Conservation (phyloP, 1,140 invertebrate genomes). For the Zaprionus ghesquierei region DNA sequence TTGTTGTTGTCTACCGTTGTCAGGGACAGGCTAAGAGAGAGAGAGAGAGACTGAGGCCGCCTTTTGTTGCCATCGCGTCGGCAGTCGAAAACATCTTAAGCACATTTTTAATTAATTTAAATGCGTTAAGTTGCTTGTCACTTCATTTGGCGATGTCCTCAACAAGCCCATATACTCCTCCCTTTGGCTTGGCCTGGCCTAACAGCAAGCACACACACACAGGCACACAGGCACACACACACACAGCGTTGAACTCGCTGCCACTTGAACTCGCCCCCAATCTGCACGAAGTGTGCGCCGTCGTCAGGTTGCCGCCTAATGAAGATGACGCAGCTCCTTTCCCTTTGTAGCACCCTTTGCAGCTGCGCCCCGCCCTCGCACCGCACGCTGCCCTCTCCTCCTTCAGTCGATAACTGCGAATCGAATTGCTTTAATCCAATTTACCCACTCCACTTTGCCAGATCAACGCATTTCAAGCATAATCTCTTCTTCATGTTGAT, state of each 20-base stretch:
- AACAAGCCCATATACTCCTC: conserved; percentile 33
- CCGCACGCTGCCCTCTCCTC: background rate
- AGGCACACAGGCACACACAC: background rate
- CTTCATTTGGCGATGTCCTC: conserved; percentile 73
- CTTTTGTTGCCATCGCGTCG: conserved; percentile 56
- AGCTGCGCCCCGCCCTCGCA: too few species aligned
- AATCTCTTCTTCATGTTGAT: background rate
- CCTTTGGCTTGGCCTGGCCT: background rate
- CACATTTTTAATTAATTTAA: conserved; percentile 81
- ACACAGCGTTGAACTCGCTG: background rate
- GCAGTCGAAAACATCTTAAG: conserved; percentile 78
- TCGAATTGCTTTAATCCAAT: conserved; percentile 31
- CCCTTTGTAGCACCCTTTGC: background rate
- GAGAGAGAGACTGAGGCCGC: conserved; percentile 30
- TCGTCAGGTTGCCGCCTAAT: conserved; percentile 28
- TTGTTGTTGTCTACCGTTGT: conserved; percentile 43
- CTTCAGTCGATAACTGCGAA: conserved; percentile 16
- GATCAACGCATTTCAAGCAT: background rate
- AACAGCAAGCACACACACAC: background rate
- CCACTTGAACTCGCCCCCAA: conserved; percentile 15
- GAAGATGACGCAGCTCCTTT: conserved; percentile 13
- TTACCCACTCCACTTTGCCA: conserved; percentile 3
- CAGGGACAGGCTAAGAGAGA: conserved; percentile 30
- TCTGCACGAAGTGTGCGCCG: background rate
- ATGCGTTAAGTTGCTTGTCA: conserved; percentile 80